phyloP scores from a whole-genome alignment of 2,888 invertebrate species.

The Acleris cristana region DNA sequence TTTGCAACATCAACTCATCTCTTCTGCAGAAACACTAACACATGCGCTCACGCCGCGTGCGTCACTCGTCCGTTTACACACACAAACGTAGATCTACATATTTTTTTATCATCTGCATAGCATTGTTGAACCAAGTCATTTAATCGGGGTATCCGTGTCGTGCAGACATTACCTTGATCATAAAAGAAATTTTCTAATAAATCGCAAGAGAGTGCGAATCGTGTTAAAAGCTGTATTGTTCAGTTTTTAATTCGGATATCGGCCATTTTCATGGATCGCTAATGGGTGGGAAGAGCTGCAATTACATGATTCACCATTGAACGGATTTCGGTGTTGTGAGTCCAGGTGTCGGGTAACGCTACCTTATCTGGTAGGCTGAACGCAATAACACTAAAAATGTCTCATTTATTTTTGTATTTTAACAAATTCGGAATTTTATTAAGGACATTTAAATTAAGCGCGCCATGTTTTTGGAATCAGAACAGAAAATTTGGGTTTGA shows the following conservation, averaged over 20 bases:
- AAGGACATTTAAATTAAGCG: constrained; percentile 16
- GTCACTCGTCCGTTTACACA: constrained; percentile 55
- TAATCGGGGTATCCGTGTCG: constrained; percentile 73
- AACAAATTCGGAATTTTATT: constrained; percentile 18
- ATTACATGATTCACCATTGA: constrained; percentile 52
- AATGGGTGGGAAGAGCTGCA: constrained; percentile 31
- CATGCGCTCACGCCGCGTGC: constrained; percentile 48
- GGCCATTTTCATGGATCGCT: constrained; percentile 28
- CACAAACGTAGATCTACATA: constrained; percentile 57
- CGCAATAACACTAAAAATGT: constrained; percentile 48
- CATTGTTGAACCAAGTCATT: constrained; percentile 63
- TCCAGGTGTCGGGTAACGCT: constrained; percentile 41
- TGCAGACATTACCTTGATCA: constrained; percentile 54
- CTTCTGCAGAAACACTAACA: constrained; percentile 60
- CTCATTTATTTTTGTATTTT: constrained; percentile 41
- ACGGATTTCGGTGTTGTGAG: constrained; percentile 43
- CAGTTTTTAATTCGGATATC: constrained; percentile 27
- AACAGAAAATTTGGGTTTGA: too few relatives aligned
- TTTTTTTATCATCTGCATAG: constrained; percentile 68
- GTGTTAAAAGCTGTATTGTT: constrained; percentile 46
- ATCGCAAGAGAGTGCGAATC: constrained; percentile 46
- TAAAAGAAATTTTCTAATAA: constrained; percentile 52
- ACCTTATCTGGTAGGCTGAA: constrained; percentile 51
- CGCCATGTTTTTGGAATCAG: neutral
- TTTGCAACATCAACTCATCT: constrained; percentile 78